Conservation (phyloP, 2,888 invertebrate species). For the Ophion obscuratus region DNA sequence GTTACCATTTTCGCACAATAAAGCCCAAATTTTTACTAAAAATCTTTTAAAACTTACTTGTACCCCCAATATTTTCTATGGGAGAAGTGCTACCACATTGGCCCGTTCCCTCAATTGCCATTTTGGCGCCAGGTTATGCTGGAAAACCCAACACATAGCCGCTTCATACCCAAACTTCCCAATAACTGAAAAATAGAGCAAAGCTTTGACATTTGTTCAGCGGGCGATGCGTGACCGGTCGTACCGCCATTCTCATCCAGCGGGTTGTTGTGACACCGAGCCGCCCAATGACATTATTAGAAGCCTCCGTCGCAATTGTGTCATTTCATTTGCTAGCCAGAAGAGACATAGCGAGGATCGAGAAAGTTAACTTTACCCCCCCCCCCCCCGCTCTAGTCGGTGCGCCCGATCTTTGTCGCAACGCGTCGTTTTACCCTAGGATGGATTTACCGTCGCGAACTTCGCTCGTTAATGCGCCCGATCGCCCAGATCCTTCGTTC, state of each 20-base stretch:
- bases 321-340: conserved; percentile 48
- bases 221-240: conserved; percentile 49
- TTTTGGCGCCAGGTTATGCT: not conserved
- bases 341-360: conserved; percentile 25
- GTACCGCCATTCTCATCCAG: conserved; percentile 22
- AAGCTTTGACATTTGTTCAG: conserved; percentile 38
- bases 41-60: too few relatives aligned
- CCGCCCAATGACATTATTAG: conserved; percentile 42
- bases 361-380: conserved; percentile 39
- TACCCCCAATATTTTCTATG: too few relatives aligned
- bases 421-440: not conserved
- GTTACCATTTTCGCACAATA: too few relatives aligned
- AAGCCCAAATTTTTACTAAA: too few relatives aligned
- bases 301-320: conserved; percentile 53
- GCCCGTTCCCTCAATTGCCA: not conserved
- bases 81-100: too few relatives aligned
- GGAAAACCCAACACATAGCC: not conserved
- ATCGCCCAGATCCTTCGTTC: not conserved
- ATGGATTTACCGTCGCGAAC: not conserved
- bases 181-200: not conserved
- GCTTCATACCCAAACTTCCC: not conserved
- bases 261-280: conserved; percentile 47
- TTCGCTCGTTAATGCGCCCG: not conserved
- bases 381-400: not conserved
- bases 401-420: conserved; percentile 26